Evolutionary conservation across 92 coral and sea anemone genomes (phyloP).

Genomic region (Pocillopora meandrina): DNA sequence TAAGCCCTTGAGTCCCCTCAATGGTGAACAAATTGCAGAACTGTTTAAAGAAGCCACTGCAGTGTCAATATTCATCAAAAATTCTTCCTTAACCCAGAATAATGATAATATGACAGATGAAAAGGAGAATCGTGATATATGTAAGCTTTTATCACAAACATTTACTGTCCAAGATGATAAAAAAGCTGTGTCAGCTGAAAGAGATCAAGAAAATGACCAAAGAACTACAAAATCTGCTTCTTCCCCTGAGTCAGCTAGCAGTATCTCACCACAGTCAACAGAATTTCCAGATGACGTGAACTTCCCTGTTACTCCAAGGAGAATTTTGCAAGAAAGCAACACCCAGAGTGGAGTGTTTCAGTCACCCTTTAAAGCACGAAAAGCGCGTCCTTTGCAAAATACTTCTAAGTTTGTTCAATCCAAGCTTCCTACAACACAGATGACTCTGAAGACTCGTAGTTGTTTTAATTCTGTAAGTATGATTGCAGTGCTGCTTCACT

Average conservation of each 20-base stretch:
- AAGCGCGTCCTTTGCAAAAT: slow-evolving; percentile 38
- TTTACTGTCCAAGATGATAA: slow-evolving; percentile 9
- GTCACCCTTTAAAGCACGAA: slow-evolving; percentile 37
- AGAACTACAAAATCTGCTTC: slow-evolving; percentile 14
- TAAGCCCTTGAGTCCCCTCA: slow-evolving; percentile 85
- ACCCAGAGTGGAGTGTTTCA: neutral
- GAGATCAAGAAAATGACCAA: slow-evolving; percentile 3
- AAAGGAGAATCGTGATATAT: slow-evolving; percentile 23
- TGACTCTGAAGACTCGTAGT: slow-evolving; percentile 62
- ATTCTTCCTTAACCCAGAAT: slow-evolving; percentile 24
- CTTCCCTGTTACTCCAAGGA: slow-evolving; percentile 5
- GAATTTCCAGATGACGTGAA: neutral
- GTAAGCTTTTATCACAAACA: slow-evolving; percentile 27
- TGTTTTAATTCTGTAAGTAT: slow-evolving; percentile 72
- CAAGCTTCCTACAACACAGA: slow-evolving; percentile 62
- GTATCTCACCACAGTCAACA: neutral
- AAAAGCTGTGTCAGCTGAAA: neutral
- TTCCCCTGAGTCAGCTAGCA: slow-evolving; percentile 8
- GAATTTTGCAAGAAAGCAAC: slow-evolving; percentile 30
- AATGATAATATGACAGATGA: slow-evolving; percentile 3
- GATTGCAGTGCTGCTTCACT: too few species aligned
- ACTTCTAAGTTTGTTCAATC: slow-evolving; percentile 31
- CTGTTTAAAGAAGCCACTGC: slow-evolving; percentile 94
- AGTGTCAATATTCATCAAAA: slow-evolving; percentile 74
- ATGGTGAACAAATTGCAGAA: slow-evolving; percentile 92